These are phyloP conservation scores for Pogonomyrmex californicus DNA, from an alignment of 1,140 invertebrate species.

Conservation along the genomic window DNA sequence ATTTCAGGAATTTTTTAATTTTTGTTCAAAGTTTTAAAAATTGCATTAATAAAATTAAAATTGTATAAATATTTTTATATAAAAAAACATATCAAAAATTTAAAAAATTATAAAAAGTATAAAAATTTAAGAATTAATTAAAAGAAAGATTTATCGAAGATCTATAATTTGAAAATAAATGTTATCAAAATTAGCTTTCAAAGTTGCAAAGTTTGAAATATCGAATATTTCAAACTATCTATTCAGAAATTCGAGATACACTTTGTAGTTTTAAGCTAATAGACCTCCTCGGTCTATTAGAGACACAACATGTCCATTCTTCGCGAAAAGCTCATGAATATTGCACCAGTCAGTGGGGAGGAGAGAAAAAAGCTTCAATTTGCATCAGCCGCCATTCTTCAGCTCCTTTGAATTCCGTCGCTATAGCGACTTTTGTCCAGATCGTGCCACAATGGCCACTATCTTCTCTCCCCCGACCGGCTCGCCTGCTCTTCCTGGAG, in stretches of 20 bases:
- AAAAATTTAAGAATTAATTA: neutral
- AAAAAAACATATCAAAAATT: too few species aligned
- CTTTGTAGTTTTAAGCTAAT: neutral
- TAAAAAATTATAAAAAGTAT: too few species aligned
- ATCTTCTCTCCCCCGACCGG: conserved; percentile 77
- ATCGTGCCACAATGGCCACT: conserved; percentile 84
- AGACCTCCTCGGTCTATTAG: conserved; percentile 10
- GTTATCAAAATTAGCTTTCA: neutral
- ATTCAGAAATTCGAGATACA: neutral
- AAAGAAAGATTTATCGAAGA: neutral
- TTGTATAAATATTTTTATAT: too few species aligned
- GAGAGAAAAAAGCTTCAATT: conserved; percentile 78
- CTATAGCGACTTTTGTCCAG: conserved; percentile 84
- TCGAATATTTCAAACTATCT: neutral
- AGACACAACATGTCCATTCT: conserved; percentile 54
- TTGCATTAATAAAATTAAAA: neutral
- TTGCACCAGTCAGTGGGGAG: conserved; percentile 52
- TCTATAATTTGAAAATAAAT: neutral
- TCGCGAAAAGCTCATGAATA: conserved; percentile 62
- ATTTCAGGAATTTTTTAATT: neutral
- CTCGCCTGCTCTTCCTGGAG: conserved; percentile 76
- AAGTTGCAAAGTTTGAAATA: neutral
- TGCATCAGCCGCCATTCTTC: conserved; percentile 83
- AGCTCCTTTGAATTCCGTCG: conserved; percentile 83
- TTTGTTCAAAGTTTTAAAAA: neutral